phyloP scores from a whole-genome alignment of 2,113 vertebrate species.

The Ursus arctos region DNA sequence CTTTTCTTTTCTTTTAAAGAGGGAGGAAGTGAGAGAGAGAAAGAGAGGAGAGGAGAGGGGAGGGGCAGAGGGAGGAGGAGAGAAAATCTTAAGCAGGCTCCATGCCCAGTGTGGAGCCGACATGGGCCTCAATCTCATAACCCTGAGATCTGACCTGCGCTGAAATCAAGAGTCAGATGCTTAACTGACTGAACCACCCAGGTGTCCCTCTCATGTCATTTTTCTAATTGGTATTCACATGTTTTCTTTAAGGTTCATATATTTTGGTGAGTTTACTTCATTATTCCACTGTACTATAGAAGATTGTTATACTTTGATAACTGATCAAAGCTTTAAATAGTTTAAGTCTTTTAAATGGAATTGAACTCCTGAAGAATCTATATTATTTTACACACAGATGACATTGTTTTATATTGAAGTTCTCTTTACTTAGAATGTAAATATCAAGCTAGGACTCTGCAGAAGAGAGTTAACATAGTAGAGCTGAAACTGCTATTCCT shows the following conservation, averaged over 20 bases:
- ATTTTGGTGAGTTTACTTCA: background rate
- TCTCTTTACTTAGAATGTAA: background rate
- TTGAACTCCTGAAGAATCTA: background rate
- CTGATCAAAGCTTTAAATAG: background rate
- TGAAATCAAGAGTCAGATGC: background rate
- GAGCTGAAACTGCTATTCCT: background rate
- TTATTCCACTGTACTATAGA: background rate
- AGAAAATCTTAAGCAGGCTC: background rate
- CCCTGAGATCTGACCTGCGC: background rate
- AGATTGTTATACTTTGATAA: conserved; percentile 13
- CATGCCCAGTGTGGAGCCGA: background rate
- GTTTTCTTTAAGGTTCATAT: conserved; percentile 20
- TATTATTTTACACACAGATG: conserved; percentile 6
- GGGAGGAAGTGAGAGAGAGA: background rate
- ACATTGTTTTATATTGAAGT: conserved; percentile 29
- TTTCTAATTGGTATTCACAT: background rate
- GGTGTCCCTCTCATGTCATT: background rate
- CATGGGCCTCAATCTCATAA: background rate
- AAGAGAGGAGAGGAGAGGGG: background rate
- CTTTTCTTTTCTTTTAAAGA: background rate
- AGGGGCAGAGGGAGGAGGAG: background rate
- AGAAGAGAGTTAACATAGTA: background rate
- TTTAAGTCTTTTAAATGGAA: background rate
- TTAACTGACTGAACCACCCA: background rate
- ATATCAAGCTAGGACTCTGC: background rate